Conservation (phyloP, 2,113 vertebrate genomes). For the Labeo rohita region DNA sequence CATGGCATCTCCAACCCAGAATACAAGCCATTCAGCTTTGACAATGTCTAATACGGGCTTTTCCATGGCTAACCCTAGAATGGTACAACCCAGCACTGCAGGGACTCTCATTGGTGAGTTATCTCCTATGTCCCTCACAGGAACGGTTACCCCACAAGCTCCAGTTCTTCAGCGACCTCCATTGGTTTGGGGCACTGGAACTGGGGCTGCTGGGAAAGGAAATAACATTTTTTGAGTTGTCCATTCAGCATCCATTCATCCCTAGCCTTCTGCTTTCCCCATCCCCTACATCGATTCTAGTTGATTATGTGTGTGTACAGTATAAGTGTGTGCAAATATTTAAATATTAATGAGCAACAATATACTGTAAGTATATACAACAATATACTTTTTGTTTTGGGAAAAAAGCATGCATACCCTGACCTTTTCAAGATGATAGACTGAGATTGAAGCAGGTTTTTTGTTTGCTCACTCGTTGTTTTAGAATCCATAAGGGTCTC, state of each 20-base stretch:
- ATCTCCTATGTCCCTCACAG: not conserved
- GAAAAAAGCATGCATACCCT: conserved; percentile 30
- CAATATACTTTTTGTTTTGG: conserved; percentile 1
- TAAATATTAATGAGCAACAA: conserved; percentile 34
- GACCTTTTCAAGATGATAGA: not conserved
- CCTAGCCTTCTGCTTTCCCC: not conserved
- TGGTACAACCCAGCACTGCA: conserved; percentile 47
- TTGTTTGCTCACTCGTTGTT: not conserved
- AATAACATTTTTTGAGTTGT: conserved; percentile 62
- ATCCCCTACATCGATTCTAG: not conserved
- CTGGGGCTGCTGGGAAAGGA: not conserved
- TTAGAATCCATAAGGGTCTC: not conserved
- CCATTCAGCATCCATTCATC: conserved; percentile 37
- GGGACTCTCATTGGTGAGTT: conserved; percentile 48
- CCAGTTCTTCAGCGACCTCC: conserved; percentile 13
- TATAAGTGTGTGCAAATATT: conserved; percentile 24
- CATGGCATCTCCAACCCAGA: conserved; percentile 12
- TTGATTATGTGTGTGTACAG: conserved; percentile 5
- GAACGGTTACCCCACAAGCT: not conserved
- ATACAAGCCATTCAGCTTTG: conserved; percentile 43
- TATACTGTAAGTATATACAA: conserved; percentile 7
- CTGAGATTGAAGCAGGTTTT: conserved; percentile 13
- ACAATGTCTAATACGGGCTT: conserved; percentile 56
- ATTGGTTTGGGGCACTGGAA: not conserved
- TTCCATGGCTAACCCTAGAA: conserved; percentile 48